These are phyloP conservation scores for Phyllostomus hastatus DNA, from an alignment of 2,113 vertebrate species.

Conservation along the genomic window DNA sequence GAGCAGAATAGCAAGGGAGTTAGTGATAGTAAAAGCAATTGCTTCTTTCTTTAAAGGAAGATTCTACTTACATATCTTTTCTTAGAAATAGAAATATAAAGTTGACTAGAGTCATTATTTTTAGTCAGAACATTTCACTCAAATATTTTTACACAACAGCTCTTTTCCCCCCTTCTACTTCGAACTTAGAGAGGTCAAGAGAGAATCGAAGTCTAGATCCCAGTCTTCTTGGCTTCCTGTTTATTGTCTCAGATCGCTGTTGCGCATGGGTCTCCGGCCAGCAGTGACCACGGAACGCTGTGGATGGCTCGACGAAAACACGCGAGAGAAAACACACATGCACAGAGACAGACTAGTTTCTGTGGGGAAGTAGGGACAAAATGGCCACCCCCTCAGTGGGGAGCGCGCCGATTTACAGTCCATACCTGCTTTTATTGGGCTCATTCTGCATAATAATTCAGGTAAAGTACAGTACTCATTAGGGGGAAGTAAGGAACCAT, in stretches of 20 bases:
- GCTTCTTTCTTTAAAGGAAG: not conserved
- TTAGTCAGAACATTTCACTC: not conserved
- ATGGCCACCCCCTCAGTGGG: no score
- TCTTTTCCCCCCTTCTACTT: fast-evolving
- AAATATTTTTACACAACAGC: not conserved
- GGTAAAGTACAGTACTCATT: no score
- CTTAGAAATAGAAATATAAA: not conserved
- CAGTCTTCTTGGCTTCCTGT: not conserved
- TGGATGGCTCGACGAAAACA: no score
- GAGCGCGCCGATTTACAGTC: no score
- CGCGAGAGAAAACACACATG: no score
- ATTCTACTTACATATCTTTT: not conserved
- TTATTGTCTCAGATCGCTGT: not conserved
- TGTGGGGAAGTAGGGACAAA: no score
- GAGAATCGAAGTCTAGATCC: not conserved
- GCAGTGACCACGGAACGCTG: no score
- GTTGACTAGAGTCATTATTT: not conserved
- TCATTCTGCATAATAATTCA: no score
- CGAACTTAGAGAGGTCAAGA: not conserved
- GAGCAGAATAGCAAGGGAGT: not conserved
- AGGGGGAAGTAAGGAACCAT: no score
- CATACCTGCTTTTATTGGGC: no score
- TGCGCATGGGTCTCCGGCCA: no score
- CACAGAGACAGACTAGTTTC: no score
- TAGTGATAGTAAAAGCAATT: not conserved